Conservation (phyloP, 2,888 invertebrate genomes). For the Apodemia mormo region DNA sequence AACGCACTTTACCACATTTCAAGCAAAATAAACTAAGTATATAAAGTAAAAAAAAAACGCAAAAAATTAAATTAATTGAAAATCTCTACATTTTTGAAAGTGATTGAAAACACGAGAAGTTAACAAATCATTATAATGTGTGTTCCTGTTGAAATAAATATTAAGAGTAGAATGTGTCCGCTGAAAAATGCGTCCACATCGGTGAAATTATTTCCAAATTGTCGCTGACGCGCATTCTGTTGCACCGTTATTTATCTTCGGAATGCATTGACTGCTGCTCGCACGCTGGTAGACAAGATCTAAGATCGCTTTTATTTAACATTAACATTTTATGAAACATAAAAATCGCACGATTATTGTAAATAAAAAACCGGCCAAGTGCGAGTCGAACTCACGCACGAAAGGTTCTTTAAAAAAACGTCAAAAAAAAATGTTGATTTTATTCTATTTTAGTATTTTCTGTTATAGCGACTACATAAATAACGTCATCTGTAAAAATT, state of each 20-base stretch:
- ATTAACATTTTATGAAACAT: too few species aligned
- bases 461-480: too few species aligned
- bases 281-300: neutral
- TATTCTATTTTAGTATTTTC: too few species aligned
- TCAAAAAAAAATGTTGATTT: too few species aligned
- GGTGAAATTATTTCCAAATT: slow-evolving; percentile 12
- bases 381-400: too few species aligned
- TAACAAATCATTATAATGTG: slow-evolving; percentile 12
- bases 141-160: slow-evolving; percentile 17
- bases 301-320: neutral
- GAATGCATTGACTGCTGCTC: neutral
- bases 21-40: too few species aligned
- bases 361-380: too few species aligned
- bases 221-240: slow-evolving; percentile 4
- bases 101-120: neutral
- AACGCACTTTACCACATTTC: too few species aligned
- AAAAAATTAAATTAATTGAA: neutral
- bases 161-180: neutral
- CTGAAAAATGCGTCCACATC: slow-evolving; percentile 13
- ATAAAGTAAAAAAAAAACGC: too few species aligned
- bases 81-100: neutral
- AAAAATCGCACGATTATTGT: too few species aligned
- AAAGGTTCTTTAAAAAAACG: too few species aligned
- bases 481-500: too few species aligned
- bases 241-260: neutral